A percentile compares a stretch with the other conserved stretches of the same genome.
Conservation (phyloP, 1,140 invertebrate genomes). For the Thaumatotibia leucotreta region DNA sequence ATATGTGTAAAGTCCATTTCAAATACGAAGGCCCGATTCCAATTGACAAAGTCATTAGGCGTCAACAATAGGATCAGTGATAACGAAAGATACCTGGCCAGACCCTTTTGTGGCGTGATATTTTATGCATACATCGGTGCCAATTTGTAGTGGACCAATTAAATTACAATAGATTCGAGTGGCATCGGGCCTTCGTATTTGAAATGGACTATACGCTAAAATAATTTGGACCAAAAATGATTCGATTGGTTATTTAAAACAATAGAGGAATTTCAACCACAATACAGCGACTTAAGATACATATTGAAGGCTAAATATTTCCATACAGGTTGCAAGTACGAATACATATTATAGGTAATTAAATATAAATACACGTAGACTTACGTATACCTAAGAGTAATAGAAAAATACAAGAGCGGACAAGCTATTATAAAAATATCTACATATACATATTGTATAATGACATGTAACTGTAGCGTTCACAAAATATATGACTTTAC, state of each 20-base stretch:
- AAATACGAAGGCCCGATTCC: too few relatives aligned
- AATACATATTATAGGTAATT: not conserved
- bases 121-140: too few relatives aligned
- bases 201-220: too few relatives aligned
- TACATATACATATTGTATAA: constrained; percentile 2
- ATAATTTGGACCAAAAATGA: too few relatives aligned
- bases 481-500: not conserved
- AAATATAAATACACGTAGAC: not conserved
- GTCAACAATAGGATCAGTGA: too few relatives aligned
- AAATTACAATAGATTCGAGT: too few relatives aligned
- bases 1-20: too few relatives aligned
- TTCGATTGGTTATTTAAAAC: not conserved
- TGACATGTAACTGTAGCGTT: not conserved
- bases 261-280: not conserved
- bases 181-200: too few relatives aligned
- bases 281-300: not conserved
- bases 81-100: too few relatives aligned
- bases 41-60: too few relatives aligned
- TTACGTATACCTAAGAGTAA: constrained; percentile 1
- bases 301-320: not conserved
- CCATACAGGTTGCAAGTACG: not conserved
- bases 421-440: constrained; percentile 1
- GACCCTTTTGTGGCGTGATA: too few relatives aligned
- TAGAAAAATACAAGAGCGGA: not conserved
- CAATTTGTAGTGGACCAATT: too few relatives aligned